phyloP scores from a whole-genome alignment of 1,140 invertebrate species.

The Mesaphorura yosii region DNA sequence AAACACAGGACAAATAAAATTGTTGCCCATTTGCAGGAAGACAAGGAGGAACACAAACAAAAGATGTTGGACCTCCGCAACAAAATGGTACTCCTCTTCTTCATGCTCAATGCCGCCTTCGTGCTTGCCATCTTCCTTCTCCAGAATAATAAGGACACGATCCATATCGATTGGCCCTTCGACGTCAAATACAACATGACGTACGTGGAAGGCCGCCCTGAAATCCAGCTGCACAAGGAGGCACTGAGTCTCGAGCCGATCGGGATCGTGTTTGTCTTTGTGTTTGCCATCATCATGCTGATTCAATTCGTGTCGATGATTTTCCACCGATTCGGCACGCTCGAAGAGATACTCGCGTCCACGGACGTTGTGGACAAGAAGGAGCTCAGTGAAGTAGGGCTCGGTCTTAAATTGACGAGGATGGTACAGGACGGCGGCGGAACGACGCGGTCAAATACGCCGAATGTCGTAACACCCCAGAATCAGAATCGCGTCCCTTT shows the following conservation, averaged over 20 bases:
- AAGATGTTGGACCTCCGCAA: constrained; percentile 90
- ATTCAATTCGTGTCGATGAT: constrained; percentile 53
- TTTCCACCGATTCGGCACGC: constrained; percentile 50
- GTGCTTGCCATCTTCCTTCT: constrained; percentile 96
- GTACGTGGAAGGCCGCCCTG: too few species aligned
- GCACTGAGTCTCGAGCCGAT: constrained; percentile 43
- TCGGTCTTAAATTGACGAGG: too few species aligned
- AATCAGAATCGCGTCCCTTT: too few species aligned
- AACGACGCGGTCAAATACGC: too few species aligned
- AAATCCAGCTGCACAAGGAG: constrained; percentile 35
- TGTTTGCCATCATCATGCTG: constrained; percentile 47
- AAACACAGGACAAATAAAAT: too few species aligned
- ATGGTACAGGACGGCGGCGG: too few species aligned
- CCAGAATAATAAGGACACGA: constrained; percentile 93
- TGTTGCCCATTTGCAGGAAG: too few species aligned
- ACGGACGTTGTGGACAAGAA: too few species aligned
- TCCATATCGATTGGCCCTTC: constrained; percentile 87
- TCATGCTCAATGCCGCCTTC: constrained; percentile 99
- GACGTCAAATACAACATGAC: constrained; percentile 73
- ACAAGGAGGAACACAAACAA: too few species aligned
- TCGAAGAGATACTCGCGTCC: constrained; percentile 48
- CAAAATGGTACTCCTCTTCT: constrained; percentile 94
- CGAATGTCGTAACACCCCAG: too few species aligned
- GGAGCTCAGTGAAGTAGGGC: too few species aligned
- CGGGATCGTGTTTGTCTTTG: constrained; percentile 48